A percentile compares a stretch with the other conserved stretches of the same genome.
phyloP scores from a whole-genome alignment of 2,888 invertebrate genomes.

The Mesorhabditis spiculigera region DNA sequence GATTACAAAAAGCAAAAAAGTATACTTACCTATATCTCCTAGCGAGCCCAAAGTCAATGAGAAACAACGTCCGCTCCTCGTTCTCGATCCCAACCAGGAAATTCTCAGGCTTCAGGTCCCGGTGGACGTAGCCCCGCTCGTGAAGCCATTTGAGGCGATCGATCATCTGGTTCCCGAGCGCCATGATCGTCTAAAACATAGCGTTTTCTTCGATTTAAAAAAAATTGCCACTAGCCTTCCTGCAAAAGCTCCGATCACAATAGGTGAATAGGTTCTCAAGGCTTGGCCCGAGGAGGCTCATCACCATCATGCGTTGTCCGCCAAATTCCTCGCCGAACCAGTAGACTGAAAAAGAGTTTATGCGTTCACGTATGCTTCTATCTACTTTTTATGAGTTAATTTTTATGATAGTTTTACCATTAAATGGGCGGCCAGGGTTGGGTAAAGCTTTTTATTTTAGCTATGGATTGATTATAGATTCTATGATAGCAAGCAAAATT shows the following conservation, averaged over 20 bases:
- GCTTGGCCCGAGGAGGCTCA: conserved; percentile 45
- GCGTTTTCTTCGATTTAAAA: not conserved
- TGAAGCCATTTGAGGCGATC: conserved; percentile 37
- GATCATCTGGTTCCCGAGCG: conserved; percentile 38
- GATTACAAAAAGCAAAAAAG: too few species aligned
- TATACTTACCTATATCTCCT: conserved; percentile 33
- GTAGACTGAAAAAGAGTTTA: conserved; percentile 19
- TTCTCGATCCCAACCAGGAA: conserved; percentile 39
- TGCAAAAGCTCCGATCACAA: conserved; percentile 33
- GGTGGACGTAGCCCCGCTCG: conserved; percentile 51
- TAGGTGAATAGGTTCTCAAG: conserved; percentile 44
- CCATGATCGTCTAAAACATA: conserved; percentile 30
- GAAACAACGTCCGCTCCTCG: conserved; percentile 32
- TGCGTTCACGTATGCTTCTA: not conserved
- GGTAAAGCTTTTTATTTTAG: too few species aligned
- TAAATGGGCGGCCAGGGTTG: too few species aligned
- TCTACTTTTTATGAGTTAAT: too few species aligned
- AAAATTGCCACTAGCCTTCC: conserved; percentile 16
- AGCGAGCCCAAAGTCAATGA: conserved; percentile 48
- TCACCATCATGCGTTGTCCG: conserved; percentile 40
- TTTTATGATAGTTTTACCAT: too few species aligned
- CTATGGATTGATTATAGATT: too few species aligned
- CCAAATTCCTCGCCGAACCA: conserved; percentile 31
- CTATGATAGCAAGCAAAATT: too few species aligned
- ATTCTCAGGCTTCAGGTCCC: conserved; percentile 44